A percentile compares a stretch with the other conserved stretches of the same genome.
Conservation (phyloP, 2,888 invertebrate species). For the Orthosia incerta region DNA sequence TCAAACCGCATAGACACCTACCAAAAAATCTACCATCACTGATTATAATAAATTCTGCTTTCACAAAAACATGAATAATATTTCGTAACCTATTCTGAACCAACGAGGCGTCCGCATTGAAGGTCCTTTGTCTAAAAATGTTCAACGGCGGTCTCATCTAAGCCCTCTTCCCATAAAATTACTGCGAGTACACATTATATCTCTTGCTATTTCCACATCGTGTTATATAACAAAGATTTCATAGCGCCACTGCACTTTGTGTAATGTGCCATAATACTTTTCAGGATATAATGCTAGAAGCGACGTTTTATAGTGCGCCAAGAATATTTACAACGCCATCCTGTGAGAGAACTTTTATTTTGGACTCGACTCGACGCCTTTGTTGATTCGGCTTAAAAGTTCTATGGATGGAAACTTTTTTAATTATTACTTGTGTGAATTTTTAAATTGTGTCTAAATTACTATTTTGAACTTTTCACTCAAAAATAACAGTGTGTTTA, state of each 20-base stretch:
- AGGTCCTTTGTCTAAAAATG: slow-evolving; percentile 37
- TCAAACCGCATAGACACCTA: neutral
- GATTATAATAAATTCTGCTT: slow-evolving; percentile 12
- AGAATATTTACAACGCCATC: slow-evolving; percentile 52
- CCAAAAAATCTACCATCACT: neutral
- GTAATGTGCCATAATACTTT: slow-evolving; percentile 66
- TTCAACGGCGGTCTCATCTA: slow-evolving; percentile 44
- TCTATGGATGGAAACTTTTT: slow-evolving; percentile 15
- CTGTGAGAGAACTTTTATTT: slow-evolving; percentile 33
- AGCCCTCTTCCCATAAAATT: slow-evolving; percentile 42
- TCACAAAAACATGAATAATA: slow-evolving; percentile 28
- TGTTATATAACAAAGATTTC: slow-evolving; percentile 59
- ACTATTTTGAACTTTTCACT: slow-evolving; percentile 23
- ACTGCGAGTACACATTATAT: slow-evolving; percentile 49
- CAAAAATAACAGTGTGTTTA: slow-evolving; percentile 9
- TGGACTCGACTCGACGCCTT: slow-evolving; percentile 10
- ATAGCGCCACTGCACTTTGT: slow-evolving; percentile 63
- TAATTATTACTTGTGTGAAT: slow-evolving; percentile 30
- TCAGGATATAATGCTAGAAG: slow-evolving; percentile 54
- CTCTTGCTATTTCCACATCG: slow-evolving; percentile 28
- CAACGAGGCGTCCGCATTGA: slow-evolving; percentile 13
- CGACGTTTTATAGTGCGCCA: slow-evolving; percentile 59
- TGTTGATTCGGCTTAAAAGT: slow-evolving; percentile 42
- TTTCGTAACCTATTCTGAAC: slow-evolving; percentile 17
- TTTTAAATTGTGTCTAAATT: slow-evolving; percentile 3